Base-by-base conservation (phyloP, 1,140 invertebrate species). In the Anagrus nilaparvatae region DNA sequence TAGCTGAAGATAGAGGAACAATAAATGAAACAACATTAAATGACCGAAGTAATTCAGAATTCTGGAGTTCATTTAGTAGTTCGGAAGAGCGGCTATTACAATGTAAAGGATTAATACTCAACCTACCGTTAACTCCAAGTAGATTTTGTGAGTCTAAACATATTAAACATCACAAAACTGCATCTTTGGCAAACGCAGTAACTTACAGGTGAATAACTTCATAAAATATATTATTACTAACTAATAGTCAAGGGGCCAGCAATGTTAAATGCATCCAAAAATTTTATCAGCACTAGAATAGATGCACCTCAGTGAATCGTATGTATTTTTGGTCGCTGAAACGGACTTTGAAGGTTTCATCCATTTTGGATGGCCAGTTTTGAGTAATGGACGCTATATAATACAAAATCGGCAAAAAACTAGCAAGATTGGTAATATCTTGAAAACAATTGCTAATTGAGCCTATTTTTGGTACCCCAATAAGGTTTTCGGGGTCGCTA, bases 11-110 rank as follows among this genome's bases (percentile, higher is more conserved):
- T 48, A 70, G 75, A 44, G 70, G 70, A 0, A 61, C 60, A 4
- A 53, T 81, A 2, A 78, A 77, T 53, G 73, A 81, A 52, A 78
- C 75, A 0, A 74, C 70, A 0, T 51, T 71, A 5, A 74, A 79
- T 47, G 79, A 82, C 49, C 74, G 74, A 60, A 78, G 77, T 40
- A 77, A 81, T 47, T 83, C 81, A 0, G 82, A 87, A 56, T 82
- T 82, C 55, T 83, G 80, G 77, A 84, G 82, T 0, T 84, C 81
- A 1, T 86, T 84, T 61, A 83, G 79, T 12, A 79, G 76, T 48
- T 82, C 79, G 27, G 83, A 85, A 53, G 83, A 85, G 54, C 76
- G 79, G 3, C 61, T 87, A 3, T 58, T 83, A 4, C 76, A 81
- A 45, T 87, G 83, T 50, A 75, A 76, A 23, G 83, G 83, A 3